phyloP scores from a whole-genome alignment of 2,797 vertebrate genomes.

The Nyctibius grandis region DNA sequence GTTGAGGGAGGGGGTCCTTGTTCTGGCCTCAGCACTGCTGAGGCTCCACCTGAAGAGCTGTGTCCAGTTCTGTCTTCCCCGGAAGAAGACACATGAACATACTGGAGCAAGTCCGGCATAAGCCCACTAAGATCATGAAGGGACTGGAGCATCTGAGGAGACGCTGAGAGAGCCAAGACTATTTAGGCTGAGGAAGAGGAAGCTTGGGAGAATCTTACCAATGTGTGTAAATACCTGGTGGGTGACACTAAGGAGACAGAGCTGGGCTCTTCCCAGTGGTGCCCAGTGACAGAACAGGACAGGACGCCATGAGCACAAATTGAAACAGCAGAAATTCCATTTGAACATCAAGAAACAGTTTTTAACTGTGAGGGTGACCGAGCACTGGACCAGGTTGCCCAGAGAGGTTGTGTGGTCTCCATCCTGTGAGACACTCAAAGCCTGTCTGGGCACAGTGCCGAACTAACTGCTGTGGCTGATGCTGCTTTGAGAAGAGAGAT shows the following conservation, averaged over 20 bases:
- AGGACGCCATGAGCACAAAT: not conserved
- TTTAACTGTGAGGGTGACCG: not conserved
- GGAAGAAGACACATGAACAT: not conserved
- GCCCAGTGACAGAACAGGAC: not conserved
- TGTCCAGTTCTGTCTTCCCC: not conserved
- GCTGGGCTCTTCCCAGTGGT: not conserved
- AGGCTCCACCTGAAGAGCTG: not conserved
- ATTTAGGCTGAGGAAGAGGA: not conserved
- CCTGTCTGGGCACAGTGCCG: fast-evolving
- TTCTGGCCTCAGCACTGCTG: not conserved
- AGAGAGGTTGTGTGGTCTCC: not conserved
- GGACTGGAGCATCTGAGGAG: not conserved
- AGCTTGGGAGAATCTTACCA: not conserved
- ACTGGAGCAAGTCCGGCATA: not conserved
- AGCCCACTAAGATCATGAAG: not conserved
- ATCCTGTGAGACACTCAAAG: not conserved
- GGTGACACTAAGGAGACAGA: not conserved
- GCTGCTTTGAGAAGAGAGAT: not conserved
- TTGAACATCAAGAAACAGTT: not conserved
- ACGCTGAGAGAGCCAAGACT: not conserved
- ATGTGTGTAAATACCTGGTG: not conserved
- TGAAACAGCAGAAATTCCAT: not conserved
- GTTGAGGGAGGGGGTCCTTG: not conserved
- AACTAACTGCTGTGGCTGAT: not conserved
- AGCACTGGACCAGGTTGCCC: not conserved